These are phyloP conservation scores for Lasioglossum villosulum DNA, from an alignment of 2,888 invertebrate genomes.

Conservation along the genomic window DNA sequence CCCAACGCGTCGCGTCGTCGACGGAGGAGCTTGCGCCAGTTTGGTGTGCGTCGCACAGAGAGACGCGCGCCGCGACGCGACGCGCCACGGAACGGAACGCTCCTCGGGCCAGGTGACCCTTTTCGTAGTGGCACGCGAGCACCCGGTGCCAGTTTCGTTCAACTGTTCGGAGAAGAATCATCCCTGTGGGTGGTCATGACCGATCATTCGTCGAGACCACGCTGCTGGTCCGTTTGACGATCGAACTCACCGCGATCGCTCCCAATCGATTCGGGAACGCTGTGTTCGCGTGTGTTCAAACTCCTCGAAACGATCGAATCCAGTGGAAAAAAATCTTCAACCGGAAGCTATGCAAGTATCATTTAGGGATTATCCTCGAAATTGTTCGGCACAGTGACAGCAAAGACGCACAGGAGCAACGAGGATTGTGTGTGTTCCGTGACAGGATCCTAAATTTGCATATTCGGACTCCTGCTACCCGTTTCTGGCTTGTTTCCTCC, in stretches of 20 bases:
- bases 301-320: background rate
- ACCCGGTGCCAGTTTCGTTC: slow-evolving; percentile 50
- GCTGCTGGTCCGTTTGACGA: slow-evolving; percentile 10
- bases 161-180: slow-evolving; percentile 42
- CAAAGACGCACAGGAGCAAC: background rate
- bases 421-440: slow-evolving; percentile 3
- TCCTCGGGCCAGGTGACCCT: slow-evolving; percentile 37
- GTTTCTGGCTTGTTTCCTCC: background rate
- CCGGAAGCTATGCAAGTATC: background rate
- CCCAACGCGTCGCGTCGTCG: slow-evolving; percentile 14
- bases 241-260: background rate
- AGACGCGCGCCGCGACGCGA: slow-evolving; percentile 64
- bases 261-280: background rate
- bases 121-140: slow-evolving; percentile 46
- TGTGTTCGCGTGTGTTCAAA: background rate
- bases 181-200: slow-evolving; percentile 12
- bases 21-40: slow-evolving; percentile 64
- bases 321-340: background rate
- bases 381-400: background rate
- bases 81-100: slow-evolving; percentile 29
- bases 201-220: background rate
- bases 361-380: background rate
- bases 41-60: slow-evolving; percentile 55
- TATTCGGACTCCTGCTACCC: background rate
- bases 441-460: background rate